phyloP scores from a whole-genome alignment of 1,140 invertebrate species.

The Zaprionus gabonicus region DNA sequence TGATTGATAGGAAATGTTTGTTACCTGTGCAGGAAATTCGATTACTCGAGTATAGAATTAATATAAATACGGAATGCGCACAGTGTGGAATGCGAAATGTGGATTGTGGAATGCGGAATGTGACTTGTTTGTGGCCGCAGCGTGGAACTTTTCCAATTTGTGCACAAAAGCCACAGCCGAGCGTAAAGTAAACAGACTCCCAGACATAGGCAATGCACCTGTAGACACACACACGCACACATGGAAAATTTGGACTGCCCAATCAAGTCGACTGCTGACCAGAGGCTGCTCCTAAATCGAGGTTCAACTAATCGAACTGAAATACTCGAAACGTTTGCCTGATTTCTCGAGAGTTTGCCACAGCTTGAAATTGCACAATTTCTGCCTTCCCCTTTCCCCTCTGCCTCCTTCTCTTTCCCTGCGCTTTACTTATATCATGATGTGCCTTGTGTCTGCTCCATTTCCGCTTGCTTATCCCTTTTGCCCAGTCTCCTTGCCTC shows the following conservation, averaged over 20 bases:
- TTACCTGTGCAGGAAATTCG: constrained; percentile 18
- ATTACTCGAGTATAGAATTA: constrained; percentile 64
- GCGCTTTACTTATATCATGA: neutral
- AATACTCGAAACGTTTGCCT: constrained; percentile 71
- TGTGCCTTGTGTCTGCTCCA: constrained; percentile 2
- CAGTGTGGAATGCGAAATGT: neutral
- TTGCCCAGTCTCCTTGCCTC: neutral
- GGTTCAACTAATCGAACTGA: constrained; percentile 73
- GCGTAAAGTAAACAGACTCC: constrained; percentile 62
- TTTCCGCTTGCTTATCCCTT: constrained; percentile 2
- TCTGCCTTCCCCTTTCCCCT: constrained; percentile 16
- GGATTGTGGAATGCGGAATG: neutral
- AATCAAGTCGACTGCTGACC: constrained; percentile 50
- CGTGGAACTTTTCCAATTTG: constrained; percentile 77
- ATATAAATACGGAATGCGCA: constrained; percentile 62
- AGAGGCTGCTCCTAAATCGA: constrained; percentile 31
- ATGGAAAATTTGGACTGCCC: constrained; percentile 21
- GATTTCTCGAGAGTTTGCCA: constrained; percentile 74
- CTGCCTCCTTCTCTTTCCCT: constrained; percentile 4
- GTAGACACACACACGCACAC: constrained; percentile 25
- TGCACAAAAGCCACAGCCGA: constrained; percentile 45
- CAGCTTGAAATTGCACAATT: constrained; percentile 69
- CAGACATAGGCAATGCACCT: constrained; percentile 66
- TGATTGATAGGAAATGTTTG: constrained; percentile 26
- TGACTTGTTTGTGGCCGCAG: constrained; percentile 40